Conservation (phyloP, 2,888 invertebrate species). For the Leptopterna dolabrata region DNA sequence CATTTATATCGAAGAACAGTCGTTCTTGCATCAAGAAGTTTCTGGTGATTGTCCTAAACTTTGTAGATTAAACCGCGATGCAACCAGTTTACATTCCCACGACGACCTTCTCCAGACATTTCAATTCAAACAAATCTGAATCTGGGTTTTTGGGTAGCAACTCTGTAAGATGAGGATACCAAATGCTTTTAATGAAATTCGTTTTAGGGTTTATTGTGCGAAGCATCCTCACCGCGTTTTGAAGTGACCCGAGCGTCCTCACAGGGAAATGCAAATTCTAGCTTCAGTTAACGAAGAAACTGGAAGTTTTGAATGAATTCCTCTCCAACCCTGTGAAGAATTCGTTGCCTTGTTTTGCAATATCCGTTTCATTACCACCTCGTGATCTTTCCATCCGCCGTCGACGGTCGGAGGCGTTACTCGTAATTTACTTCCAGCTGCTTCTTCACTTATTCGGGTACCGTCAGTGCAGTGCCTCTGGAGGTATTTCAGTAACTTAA, state of each 20-base stretch:
- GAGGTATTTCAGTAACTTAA: too few relatives aligned
- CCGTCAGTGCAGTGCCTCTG: too few relatives aligned
- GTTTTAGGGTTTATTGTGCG: conserved; percentile 6
- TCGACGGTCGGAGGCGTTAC: too few relatives aligned
- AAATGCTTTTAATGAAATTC: conserved; percentile 37
- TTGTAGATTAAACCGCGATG: background rate
- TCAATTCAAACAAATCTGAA: conserved; percentile 13
- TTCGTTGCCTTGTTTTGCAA: background rate
- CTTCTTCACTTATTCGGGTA: too few relatives aligned
- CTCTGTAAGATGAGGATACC: background rate
- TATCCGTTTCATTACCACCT: background rate
- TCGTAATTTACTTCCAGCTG: too few relatives aligned
- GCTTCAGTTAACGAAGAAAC: conserved; percentile 18
- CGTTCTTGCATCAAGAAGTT: too few relatives aligned
- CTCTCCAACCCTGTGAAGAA: background rate
- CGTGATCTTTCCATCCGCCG: too few relatives aligned
- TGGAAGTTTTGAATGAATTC: background rate
- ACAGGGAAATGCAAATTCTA: conserved; percentile 26
- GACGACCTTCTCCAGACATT: background rate
- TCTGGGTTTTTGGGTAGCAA: conserved; percentile 35
- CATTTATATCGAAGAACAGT: too few relatives aligned
- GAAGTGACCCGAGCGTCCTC: background rate
- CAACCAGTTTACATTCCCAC: background rate
- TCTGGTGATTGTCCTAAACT: too few relatives aligned
- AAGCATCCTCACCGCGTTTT: background rate